phyloP scores from a whole-genome alignment of 2,888 invertebrate genomes.

The Drosophila borealis region DNA sequence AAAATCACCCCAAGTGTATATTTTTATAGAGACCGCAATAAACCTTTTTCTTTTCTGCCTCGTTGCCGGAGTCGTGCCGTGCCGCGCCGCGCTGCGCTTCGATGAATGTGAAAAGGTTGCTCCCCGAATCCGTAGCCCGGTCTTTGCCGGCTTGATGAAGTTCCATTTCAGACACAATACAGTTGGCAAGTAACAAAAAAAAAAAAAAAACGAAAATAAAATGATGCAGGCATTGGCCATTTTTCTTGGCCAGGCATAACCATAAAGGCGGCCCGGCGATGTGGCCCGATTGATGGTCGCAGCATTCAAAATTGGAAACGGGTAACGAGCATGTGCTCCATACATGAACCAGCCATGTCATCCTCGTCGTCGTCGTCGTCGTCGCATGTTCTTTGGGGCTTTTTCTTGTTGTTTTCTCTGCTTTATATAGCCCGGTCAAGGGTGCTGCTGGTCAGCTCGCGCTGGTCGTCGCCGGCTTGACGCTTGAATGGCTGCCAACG shows the following conservation, averaged over 20 bases:
- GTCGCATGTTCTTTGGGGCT: not conserved
- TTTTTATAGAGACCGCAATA: constrained; percentile 81
- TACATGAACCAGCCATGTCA: constrained; percentile 31
- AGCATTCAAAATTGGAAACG: constrained; percentile 71
- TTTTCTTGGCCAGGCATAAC: constrained; percentile 64
- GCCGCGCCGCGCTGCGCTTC: constrained; percentile 51
- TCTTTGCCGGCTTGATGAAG: constrained; percentile 64
- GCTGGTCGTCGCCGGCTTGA: constrained; percentile 61
- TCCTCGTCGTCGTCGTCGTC: not conserved
- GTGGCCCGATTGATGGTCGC: constrained; percentile 66
- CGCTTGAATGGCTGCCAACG: constrained; percentile 79
- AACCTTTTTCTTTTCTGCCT: constrained; percentile 71
- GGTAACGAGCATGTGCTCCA: constrained; percentile 28
- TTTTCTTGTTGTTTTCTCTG: constrained; percentile 31
- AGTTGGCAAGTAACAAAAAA: constrained; percentile 22
- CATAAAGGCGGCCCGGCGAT: constrained; percentile 69
- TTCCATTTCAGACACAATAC: constrained; percentile 75
- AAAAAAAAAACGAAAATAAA: constrained; percentile 5
- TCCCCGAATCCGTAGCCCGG: constrained; percentile 38
- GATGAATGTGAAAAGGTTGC: constrained; percentile 59
- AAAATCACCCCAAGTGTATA: constrained; percentile 80
- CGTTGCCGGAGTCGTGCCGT: constrained; percentile 17
- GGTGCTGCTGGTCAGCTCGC: constrained; percentile 67
- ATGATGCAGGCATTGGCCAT: constrained; percentile 56
- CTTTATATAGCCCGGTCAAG: constrained; percentile 79